Conservation (phyloP, 1,140 invertebrate genomes). For the Brachionus angularis region DNA sequence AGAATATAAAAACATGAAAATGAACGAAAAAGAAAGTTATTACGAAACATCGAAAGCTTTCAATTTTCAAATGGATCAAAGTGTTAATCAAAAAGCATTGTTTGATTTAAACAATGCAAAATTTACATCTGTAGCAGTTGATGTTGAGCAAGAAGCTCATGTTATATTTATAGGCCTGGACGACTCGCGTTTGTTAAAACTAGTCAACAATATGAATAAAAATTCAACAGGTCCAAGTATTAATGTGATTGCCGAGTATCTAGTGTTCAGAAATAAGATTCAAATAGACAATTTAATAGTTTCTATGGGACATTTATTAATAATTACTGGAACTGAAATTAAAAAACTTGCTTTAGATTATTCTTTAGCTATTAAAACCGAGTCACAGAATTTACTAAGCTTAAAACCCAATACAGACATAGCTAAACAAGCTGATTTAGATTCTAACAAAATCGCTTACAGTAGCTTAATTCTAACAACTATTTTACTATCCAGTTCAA, state of each 20-base stretch:
- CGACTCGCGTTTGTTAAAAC: background rate
- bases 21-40: background rate
- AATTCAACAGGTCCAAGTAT: background rate
- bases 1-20: background rate
- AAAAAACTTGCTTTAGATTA: too few relatives aligned
- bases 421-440: too few relatives aligned
- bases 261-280: background rate
- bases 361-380: too few relatives aligned
- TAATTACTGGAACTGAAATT: too few relatives aligned
- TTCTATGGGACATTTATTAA: too few relatives aligned
- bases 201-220: background rate
- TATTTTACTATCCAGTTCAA: too few relatives aligned
- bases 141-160: background rate
- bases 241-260: slow-evolving; percentile 6
- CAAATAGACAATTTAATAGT: too few relatives aligned
- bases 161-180: slow-evolving; percentile 1
- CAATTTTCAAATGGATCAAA: slow-evolving; percentile 34
- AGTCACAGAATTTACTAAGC: too few relatives aligned
- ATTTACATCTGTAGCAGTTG: slow-evolving; percentile 30
- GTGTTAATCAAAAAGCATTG: slow-evolving; percentile 14
- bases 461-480: too few relatives aligned
- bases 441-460: too few relatives aligned
- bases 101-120: slow-evolving; percentile 28
- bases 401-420: too few relatives aligned
- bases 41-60: background rate